Conservation (phyloP, 1,140 invertebrate genomes). For the Arctopsyche grandis region DNA sequence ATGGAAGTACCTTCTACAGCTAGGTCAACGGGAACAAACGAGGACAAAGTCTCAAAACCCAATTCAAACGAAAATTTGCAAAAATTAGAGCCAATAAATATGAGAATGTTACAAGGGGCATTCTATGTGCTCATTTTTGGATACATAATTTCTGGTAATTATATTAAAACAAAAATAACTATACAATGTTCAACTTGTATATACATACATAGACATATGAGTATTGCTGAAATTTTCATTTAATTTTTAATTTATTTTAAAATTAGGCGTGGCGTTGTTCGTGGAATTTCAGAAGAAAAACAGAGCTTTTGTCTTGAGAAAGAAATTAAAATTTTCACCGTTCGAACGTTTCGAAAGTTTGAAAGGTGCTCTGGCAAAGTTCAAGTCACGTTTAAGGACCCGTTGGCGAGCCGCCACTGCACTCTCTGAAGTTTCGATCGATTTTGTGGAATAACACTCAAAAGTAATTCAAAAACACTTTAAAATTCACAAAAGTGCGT, state of each 20-base stretch:
- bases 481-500: too few relatives aligned
- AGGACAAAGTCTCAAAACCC: constrained; percentile 22
- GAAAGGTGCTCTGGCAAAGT: too few relatives aligned
- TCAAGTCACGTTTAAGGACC: too few relatives aligned
- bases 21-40: constrained; percentile 22
- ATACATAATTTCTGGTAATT: too few relatives aligned
- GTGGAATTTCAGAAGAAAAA: not conserved
- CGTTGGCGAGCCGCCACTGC: too few relatives aligned
- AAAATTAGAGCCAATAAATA: constrained; percentile 69
- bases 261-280: constrained; percentile 16
- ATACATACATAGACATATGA: not conserved
- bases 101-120: constrained; percentile 73
- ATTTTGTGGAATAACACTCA: too few relatives aligned
- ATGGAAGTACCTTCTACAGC: constrained; percentile 61
- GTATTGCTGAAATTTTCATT: not conserved
- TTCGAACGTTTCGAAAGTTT: too few relatives aligned
- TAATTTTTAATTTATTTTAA: not conserved
- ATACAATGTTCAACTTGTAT: too few relatives aligned
- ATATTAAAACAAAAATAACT: too few relatives aligned
- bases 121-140: constrained; percentile 73
- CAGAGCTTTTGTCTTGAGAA: not conserved
- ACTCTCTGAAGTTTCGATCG: too few relatives aligned
- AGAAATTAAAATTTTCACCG: not conserved
- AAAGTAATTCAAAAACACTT: too few relatives aligned
- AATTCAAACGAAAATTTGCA: constrained; percentile 52